Base-by-base conservation (phyloP, 2,113 vertebrate species). In the Calidris pygmaea region DNA sequence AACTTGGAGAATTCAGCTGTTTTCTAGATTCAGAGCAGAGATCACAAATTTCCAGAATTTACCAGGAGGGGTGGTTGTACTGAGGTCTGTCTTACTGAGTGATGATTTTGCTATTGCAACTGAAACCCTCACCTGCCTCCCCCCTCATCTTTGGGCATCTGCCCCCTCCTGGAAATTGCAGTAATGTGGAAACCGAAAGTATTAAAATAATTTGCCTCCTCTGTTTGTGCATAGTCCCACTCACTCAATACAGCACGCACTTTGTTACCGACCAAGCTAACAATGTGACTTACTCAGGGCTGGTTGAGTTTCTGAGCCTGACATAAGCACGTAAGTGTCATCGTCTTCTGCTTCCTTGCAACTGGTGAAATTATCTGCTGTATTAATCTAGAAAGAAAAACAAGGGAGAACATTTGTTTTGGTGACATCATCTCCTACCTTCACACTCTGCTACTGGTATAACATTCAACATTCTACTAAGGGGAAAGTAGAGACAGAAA, bases 361-460 rank as follows among this genome's bases (percentile, higher is more conserved):
- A 7, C 34, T 41, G 47, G 17, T 29, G 32, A 84, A 66, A 43
- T 60, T 35, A 74, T 81, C 35, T 55, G 37, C 29, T 90, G 90
- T 63, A 66, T 88, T 90, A 37, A 93, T 82, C 98, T 98, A 87
- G 68, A 95, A 95, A 68, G 71, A 90, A 97, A 95, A 77, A 87
- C 4, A 48, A 90, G 87, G 24, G 18, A 78, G 26, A 76, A 21
- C 6, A 67, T 48, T 89, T 58, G 7, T 45, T 95, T 92, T 26
- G 39, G 23, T 68, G 45, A n/a, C 11, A 66, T 35, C 11, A 47
- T 59, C 24, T 63, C 24, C 48, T 63, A 66, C 23, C 37, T 80
- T 90, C 47, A 35, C 7, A 32, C 20, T 62, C 45, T 87, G 55
- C 29, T 45, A 7, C 8, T 3, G 6, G n/a, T 55, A 62, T 2